These are phyloP conservation scores for Myathropa florea DNA, from an alignment of 2,888 invertebrate species.

Conservation along the genomic window DNA sequence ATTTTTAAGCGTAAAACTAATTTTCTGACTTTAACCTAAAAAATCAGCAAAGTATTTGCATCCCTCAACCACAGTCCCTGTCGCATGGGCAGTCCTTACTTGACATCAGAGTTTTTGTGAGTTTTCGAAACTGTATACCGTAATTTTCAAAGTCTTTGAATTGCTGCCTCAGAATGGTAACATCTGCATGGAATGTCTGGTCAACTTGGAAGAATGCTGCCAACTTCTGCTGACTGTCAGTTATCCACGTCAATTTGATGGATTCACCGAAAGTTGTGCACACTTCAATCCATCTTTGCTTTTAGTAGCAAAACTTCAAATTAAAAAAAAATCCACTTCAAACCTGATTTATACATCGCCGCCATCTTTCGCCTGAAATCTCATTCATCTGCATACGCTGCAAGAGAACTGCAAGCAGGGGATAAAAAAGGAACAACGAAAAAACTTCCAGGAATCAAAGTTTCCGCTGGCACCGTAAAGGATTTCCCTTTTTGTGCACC, in stretches of 20 bases:
- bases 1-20: too few relatives aligned
- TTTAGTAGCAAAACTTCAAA: conserved; percentile 36
- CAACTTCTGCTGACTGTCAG: background rate
- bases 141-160: background rate
- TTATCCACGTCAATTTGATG: conserved; percentile 2
- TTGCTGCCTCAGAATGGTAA: background rate
- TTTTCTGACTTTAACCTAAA: too few relatives aligned
- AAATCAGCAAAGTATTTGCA: too few relatives aligned
- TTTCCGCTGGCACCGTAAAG: conserved; percentile 27
- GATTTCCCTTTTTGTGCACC: background rate
- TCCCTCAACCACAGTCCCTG: too few relatives aligned
- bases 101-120: background rate
- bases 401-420: background rate
- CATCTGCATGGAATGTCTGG: background rate
- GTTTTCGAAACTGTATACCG: background rate
- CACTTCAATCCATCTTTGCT: conserved; percentile 51
- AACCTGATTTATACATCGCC: conserved; percentile 53
- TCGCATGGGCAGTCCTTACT: too few relatives aligned
- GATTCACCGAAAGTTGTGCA: background rate
- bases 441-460: conserved; percentile 51
- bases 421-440: background rate
- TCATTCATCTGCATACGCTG: conserved; percentile 58
- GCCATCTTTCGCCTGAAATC: conserved; percentile 53
- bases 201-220: background rate
- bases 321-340: conserved; percentile 25